Evolutionary conservation across 2,113 vertebrate genomes (phyloP).

Genomic region (Elaphurus davidianus): DNA sequence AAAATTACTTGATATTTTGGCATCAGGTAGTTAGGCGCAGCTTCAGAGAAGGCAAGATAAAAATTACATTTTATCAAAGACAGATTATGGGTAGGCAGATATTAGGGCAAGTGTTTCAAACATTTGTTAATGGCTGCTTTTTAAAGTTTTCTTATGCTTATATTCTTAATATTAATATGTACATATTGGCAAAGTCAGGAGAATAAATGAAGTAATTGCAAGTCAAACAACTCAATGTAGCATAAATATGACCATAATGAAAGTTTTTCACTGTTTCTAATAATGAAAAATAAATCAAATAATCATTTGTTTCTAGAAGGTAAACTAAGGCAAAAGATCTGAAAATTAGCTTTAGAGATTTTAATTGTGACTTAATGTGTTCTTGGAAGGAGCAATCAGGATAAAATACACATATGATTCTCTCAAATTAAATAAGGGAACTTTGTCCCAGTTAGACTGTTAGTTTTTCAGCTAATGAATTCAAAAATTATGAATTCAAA

Average conservation of each 20-base stretch:
- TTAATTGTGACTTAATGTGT: neutral
- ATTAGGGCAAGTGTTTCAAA: neutral
- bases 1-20: constrained; percentile 42
- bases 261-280: neutral
- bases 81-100: neutral
- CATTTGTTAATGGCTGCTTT: neutral
- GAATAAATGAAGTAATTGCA: neutral
- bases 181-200: neutral
- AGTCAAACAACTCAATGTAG: neutral
- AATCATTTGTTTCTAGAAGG: neutral
- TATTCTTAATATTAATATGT: constrained; percentile 21
- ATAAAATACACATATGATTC: neutral
- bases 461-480: constrained; percentile 9
- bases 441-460: constrained; percentile 1
- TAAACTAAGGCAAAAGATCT: neutral
- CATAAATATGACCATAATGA: neutral
- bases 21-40: neutral
- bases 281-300: constrained; percentile 43
- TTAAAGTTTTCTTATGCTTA: neutral
- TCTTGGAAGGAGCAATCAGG: neutral
- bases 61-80: constrained; percentile 14
- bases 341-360: neutral
- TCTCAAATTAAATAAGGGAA: neutral
- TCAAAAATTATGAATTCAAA: constrained; percentile 28
- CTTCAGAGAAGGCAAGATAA: neutral